Percentiles rank a stretch among this genome's conserved stretches.
Conservation (phyloP, 2,797 vertebrate genomes). For the Leucoraja ocellata region DNA sequence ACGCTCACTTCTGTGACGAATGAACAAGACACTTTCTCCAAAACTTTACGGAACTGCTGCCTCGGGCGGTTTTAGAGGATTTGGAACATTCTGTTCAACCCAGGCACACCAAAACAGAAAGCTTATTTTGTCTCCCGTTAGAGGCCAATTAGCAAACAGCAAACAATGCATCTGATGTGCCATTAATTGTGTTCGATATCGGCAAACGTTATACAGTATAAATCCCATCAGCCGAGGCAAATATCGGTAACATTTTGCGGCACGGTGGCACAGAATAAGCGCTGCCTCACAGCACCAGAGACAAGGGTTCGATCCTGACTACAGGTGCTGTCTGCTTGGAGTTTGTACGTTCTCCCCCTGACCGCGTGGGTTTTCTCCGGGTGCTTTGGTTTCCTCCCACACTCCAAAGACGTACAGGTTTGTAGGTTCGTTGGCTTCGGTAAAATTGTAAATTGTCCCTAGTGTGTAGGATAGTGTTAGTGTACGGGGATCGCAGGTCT, state of each 20-base stretch:
- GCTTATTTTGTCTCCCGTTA: not conserved
- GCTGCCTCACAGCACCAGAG: too few species aligned
- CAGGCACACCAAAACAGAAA: not conserved
- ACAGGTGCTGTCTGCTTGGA: too few species aligned
- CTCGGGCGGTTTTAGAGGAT: conserved; percentile 13
- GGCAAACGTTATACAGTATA: not conserved
- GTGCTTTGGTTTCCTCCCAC: too few species aligned
- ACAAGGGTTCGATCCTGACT: too few species aligned
- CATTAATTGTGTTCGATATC: not conserved
- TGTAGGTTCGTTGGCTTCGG: too few species aligned
- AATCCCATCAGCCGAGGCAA: not conserved
- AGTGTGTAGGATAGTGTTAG: too few species aligned
- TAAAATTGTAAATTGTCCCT: too few species aligned
- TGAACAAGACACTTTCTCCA: conserved; percentile 9
- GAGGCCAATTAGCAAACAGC: not conserved
- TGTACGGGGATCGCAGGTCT: too few species aligned
- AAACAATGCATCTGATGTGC: not conserved
- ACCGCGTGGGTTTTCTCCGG: too few species aligned
- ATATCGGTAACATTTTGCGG: not conserved
- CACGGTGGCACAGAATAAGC: too few species aligned
- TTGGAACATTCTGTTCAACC: conserved; percentile 11
- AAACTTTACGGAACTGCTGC: not conserved
- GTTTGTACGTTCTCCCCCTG: too few species aligned
- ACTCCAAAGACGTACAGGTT: too few species aligned
- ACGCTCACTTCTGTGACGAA: conserved; percentile 38